Base-by-base conservation (phyloP, 2,888 invertebrate species). In the Emmelina monodactyla region DNA sequence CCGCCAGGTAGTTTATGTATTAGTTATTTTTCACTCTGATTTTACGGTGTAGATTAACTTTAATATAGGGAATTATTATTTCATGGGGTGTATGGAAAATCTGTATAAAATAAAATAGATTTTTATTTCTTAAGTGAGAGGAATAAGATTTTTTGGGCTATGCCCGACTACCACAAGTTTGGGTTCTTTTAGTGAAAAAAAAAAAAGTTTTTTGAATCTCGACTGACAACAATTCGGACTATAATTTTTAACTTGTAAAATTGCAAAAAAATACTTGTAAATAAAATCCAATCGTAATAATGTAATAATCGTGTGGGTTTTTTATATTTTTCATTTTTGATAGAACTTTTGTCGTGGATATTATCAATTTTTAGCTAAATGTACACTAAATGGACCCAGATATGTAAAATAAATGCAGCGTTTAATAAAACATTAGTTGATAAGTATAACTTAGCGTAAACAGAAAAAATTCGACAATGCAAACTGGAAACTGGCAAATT, bases 81-180 rank as follows among this genome's bases (percentile, higher is more conserved):
- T 65, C 55, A 59, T 55, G 57, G 69, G 76, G 75, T 76, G 73
- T 75, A 73, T 68, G 76, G 73, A 58, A 73, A 65, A 63, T 58
- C 50, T 76, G 75, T 76, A 76, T 69, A 76, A 6, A 6, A n/a
- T n/a, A n/a, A 78, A 75, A 65, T 76, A 72, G 71, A 56, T 29
- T 25, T 25, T 53, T 66, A 64, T 61, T 64, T 65, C 61, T 60
- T 68, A n/a, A n/a, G n/a, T n/a, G n/a, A n/a, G n/a, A n/a, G n/a
- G n/a, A n/a, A n/a, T n/a, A n/a, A n/a, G n/a, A 11, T 25, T 25
- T 25, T 25, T 19, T 10, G n/a, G 25, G 9, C 25, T 25, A 3
- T 25, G n/a, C n/a, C n/a, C n/a, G n/a, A 25, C n/a, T 25, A 25
- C 25, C 53, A 58, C 61, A 61, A 62, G 45, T 59, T 73, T 75